Conservation (phyloP, 2,113 vertebrate species). For the Prunella himalayana region DNA sequence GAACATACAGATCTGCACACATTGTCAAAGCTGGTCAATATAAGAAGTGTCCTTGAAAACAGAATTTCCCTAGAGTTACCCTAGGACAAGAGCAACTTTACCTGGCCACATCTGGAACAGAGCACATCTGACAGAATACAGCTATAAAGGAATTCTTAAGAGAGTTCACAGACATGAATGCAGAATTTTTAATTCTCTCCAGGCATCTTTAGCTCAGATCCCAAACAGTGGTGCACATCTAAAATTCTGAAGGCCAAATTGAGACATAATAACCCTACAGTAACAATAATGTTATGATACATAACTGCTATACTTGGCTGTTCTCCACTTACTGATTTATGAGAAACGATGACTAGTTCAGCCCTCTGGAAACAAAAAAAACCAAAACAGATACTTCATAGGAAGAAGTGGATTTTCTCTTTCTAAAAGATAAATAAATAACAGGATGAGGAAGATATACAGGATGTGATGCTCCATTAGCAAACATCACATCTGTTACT, state of each 20-base stretch:
- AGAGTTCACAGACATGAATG: background rate
- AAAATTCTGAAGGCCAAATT: background rate
- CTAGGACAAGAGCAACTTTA: background rate
- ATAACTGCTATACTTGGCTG: background rate
- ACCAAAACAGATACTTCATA: background rate
- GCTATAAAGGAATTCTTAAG: background rate
- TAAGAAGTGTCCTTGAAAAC: background rate
- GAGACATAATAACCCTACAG: background rate
- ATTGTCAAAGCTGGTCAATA: background rate
- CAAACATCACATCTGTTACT: conserved; percentile 54
- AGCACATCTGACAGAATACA: background rate
- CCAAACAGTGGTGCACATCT: background rate
- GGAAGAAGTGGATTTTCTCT: background rate
- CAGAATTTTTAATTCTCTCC: background rate
- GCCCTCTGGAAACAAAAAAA: background rate
- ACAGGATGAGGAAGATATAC: conserved; percentile 16
- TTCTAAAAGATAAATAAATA: conserved; percentile 42
- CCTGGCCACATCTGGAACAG: background rate
- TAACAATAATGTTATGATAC: background rate
- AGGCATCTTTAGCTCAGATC: background rate
- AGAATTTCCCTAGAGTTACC: background rate
- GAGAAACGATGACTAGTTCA: background rate
- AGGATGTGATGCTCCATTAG: background rate
- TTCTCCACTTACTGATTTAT: background rate
- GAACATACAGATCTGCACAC: fast-evolving